Conservation (phyloP, 92 coral and sea anemone species). For the Hydrozoanthus gracilis region DNA sequence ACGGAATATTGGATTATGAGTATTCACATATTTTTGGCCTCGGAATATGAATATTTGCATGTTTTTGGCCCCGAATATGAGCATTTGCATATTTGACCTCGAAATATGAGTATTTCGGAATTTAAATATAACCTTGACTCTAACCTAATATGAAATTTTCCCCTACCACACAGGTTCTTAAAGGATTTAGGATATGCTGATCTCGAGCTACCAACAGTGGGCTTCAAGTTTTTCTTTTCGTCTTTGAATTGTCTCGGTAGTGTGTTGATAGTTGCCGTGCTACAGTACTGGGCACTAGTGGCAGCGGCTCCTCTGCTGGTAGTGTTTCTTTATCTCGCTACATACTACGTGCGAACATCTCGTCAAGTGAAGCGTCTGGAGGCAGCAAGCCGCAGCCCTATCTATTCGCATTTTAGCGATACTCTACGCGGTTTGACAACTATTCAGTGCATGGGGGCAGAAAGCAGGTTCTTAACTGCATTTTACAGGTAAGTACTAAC, state of each 20-base stretch:
- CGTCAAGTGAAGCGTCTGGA: conserved; percentile 43
- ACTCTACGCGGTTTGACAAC: conserved; percentile 35
- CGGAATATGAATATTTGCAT: too few species aligned
- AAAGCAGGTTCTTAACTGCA: conserved; percentile 18
- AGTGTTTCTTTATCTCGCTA: conserved; percentile 24
- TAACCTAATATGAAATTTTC: neutral
- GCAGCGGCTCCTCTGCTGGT: conserved; percentile 29
- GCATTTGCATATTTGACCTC: too few species aligned
- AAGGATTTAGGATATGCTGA: conserved; percentile 39
- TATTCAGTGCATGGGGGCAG: conserved; percentile 39
- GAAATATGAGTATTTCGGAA: too few species aligned
- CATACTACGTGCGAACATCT: conserved; percentile 34
- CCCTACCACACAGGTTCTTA: conserved; percentile 7
- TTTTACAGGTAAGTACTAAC: conserved; percentile 18
- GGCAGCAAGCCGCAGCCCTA: conserved; percentile 47
- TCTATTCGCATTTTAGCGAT: conserved; percentile 34
- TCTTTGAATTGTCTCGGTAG: conserved; percentile 40
- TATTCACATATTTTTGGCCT: too few species aligned
- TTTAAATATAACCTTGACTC: neutral
- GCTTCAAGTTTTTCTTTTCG: conserved; percentile 41
- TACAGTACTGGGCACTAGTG: conserved; percentile 42
- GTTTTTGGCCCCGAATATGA: too few species aligned
- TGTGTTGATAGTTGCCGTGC: conserved; percentile 33
- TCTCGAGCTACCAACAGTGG: conserved; percentile 38
- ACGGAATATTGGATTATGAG: too few species aligned